Percentiles rank a stretch among this genome's conserved stretches.
Conservation (phyloP, 2,888 invertebrate genomes). For the Drosophila anceps region DNA sequence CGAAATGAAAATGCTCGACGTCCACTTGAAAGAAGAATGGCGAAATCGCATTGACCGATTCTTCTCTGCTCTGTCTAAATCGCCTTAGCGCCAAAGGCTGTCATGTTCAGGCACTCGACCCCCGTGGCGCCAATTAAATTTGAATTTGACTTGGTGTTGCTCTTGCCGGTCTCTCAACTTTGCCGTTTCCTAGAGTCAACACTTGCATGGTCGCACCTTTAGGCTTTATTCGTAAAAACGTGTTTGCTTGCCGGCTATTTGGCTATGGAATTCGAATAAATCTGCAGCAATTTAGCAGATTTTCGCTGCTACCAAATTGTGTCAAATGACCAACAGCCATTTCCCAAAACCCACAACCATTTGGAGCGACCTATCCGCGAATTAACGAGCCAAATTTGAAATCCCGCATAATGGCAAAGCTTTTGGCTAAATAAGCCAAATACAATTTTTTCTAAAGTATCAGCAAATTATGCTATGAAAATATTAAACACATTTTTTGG, state of each 20-base stretch:
- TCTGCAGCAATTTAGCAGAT: conserved; percentile 60
- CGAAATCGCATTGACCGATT: neutral
- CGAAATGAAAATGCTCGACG: conserved; percentile 59
- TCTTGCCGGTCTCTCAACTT: neutral
- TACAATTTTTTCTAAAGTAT: conserved; percentile 3
- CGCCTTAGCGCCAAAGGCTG: conserved; percentile 27
- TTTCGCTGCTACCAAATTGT: conserved; percentile 25
- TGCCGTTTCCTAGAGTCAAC: conserved; percentile 41
- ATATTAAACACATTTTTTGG: neutral
- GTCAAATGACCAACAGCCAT: conserved; percentile 39
- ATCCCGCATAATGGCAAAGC: conserved; percentile 10
- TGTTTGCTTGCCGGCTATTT: conserved; percentile 44
- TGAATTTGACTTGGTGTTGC: conserved; percentile 59
- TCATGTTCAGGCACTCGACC: conserved; percentile 32
- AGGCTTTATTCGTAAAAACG: conserved; percentile 61
- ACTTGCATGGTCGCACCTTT: conserved; percentile 61
- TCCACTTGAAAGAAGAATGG: conserved; percentile 23
- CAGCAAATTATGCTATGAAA: neutral
- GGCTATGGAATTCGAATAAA: conserved; percentile 51
- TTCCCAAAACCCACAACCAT: conserved; percentile 14
- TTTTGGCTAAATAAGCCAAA: conserved; percentile 9
- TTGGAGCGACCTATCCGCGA: conserved; percentile 18
- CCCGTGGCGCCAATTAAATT: conserved; percentile 75
- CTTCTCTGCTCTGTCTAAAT: conserved; percentile 9
- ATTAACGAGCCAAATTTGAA: conserved; percentile 35